Conservation (phyloP, 2,888 invertebrate species). For the Argyra leucocephala region DNA sequence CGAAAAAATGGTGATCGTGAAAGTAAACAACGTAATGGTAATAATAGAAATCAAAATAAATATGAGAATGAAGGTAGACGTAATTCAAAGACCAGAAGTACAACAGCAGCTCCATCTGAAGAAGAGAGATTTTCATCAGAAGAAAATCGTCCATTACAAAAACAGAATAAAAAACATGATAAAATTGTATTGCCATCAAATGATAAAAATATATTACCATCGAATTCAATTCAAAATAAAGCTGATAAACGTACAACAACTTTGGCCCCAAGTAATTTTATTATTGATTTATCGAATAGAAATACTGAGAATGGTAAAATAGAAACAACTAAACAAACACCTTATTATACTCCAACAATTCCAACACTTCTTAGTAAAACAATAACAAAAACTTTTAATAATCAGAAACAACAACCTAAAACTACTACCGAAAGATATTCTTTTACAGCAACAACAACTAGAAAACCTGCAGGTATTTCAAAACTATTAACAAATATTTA, state of each 20-base stretch:
- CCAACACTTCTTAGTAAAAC: conserved; percentile 29
- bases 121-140: neutral
- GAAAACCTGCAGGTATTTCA: neutral
- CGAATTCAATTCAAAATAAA: neutral
- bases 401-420: neutral
- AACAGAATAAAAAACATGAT: neutral
- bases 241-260: conserved; percentile 23
- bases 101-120: conserved; percentile 2
- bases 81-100: neutral
- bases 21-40: neutral
- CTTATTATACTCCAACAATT: conserved; percentile 43
- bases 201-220: neutral
- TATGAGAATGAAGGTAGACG: conserved; percentile 7
- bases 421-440: conserved; percentile 2
- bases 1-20: conserved; percentile 23
- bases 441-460: neutral
- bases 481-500: too few species aligned
- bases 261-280: conserved; percentile 9
- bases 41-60: conserved; percentile 1
- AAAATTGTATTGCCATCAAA: neutral
- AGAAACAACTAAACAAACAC: conserved; percentile 38
- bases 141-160: neutral
- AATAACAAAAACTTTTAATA: neutral
- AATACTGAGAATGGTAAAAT: conserved; percentile 26
- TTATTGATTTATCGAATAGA: neutral